These are phyloP conservation scores for Mechanitis messenoides DNA, from an alignment of 2,888 invertebrate genomes.

Conservation along the genomic window DNA sequence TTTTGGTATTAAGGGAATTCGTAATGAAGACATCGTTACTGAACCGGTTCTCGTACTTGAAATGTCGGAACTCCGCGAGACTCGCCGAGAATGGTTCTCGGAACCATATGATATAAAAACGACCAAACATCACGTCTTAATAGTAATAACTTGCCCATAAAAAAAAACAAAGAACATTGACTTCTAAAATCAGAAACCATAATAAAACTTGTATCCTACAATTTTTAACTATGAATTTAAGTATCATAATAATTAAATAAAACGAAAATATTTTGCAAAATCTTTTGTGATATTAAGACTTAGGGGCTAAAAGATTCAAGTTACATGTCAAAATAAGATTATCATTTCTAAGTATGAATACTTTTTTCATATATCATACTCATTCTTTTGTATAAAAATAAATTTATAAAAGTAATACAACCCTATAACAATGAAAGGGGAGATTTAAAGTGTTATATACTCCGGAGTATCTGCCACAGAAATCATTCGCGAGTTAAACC, in stretches of 20 bases:
- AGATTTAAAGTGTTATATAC: constrained; percentile 52
- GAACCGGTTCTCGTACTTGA: constrained; percentile 57
- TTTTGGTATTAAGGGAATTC: constrained; percentile 48
- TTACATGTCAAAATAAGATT: too few relatives aligned
- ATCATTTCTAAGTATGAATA: too few relatives aligned
- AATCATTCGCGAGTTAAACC: constrained; percentile 55
- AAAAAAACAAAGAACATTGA: too few relatives aligned
- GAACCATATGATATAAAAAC: constrained; percentile 26
- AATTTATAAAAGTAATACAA: constrained; percentile 35
- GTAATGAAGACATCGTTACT: constrained; percentile 70
- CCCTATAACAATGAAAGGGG: constrained; percentile 47
- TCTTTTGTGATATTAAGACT: too few relatives aligned
- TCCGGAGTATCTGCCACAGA: constrained; percentile 54
- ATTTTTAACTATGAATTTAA: too few relatives aligned
- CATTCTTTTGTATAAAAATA: constrained; percentile 38
- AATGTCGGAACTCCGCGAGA: constrained; percentile 41
- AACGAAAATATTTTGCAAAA: too few relatives aligned
- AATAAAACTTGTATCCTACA: too few relatives aligned
- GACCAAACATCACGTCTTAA: neutral
- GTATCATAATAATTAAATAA: too few relatives aligned
- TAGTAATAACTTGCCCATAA: neutral
- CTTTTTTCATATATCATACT: neutral
- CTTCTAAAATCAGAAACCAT: too few relatives aligned
- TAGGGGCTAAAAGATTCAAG: too few relatives aligned
- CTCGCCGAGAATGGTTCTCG: constrained; percentile 38